Percentiles rank a stretch among this genome's conserved stretches.
Conservation (phyloP, 2,113 vertebrate species). For the Chunga burmeisteri region DNA sequence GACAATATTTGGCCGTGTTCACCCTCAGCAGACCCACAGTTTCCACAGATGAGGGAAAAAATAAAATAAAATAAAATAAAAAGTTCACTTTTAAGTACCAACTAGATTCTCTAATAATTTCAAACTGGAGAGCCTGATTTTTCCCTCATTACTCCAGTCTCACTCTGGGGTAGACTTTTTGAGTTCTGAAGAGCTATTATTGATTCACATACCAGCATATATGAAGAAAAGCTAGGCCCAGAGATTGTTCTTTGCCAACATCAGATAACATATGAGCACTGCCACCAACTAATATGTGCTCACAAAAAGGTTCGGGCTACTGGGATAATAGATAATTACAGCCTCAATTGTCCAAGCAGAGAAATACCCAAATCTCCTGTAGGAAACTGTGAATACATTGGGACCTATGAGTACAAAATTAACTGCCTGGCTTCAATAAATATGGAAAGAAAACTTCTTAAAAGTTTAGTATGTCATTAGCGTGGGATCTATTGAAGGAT, state of each 20-base stretch:
- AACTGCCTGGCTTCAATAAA: constrained; percentile 51
- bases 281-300: constrained; percentile 24
- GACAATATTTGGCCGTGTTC: neutral
- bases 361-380: constrained; percentile 55
- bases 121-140: neutral
- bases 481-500: constrained; percentile 10
- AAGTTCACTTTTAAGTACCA: neutral
- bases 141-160: constrained; percentile 35
- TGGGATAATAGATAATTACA: constrained; percentile 55
- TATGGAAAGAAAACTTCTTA: constrained; percentile 62
- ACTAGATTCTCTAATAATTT: constrained; percentile 21
- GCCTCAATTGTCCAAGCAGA: constrained; percentile 31
- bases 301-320: constrained; percentile 16
- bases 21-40: neutral
- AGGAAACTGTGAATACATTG: constrained; percentile 31
- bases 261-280: constrained; percentile 34
- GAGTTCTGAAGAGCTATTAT: constrained; percentile 45
- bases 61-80: neutral
- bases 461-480: constrained; percentile 57
- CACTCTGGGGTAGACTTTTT: constrained; percentile 17
- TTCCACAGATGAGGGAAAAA: neutral
- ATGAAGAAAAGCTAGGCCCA: constrained; percentile 39
- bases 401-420: constrained; percentile 22
- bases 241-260: constrained; percentile 39
- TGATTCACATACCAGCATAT: constrained; percentile 2